Conservation (phyloP, 2,888 invertebrate genomes). For the Plagodis dolabraria region DNA sequence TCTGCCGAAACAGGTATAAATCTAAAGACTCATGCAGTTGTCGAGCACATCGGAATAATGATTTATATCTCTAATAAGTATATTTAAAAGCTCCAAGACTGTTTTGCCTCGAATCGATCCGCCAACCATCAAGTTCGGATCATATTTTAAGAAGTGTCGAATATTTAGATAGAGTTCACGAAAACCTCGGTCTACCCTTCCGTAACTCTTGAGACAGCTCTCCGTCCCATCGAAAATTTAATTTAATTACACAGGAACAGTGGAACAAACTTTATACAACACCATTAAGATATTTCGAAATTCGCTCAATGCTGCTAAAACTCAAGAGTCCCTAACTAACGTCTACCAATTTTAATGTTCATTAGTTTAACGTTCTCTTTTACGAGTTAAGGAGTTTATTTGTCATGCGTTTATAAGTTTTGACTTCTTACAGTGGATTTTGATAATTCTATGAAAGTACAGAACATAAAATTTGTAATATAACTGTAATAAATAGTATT, state of each 20-base stretch:
- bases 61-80: too few species aligned
- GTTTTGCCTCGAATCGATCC: too few species aligned
- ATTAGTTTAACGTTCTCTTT: slow-evolving; percentile 15
- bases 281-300: slow-evolving; percentile 27
- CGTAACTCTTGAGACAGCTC: slow-evolving; percentile 19
- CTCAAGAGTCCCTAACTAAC: slow-evolving; percentile 13
- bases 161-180: slow-evolving; percentile 2
- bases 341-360: slow-evolving; percentile 21
- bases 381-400: slow-evolving; percentile 17
- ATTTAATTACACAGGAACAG: slow-evolving; percentile 20
- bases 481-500: too few species aligned
- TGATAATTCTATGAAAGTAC: neutral
- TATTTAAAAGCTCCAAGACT: too few species aligned
- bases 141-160: too few species aligned
- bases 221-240: slow-evolving; percentile 18
- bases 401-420: neutral
- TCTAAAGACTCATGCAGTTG: too few species aligned
- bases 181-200: slow-evolving; percentile 8
- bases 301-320: slow-evolving; percentile 18
- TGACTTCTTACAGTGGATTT: neutral
- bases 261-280: slow-evolving; percentile 24
- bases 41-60: too few species aligned
- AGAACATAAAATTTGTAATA: too few species aligned
- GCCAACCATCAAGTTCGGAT: too few species aligned
- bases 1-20: too few species aligned